Conservation (phyloP, 2,888 invertebrate species). For the Amorpha juglandis region DNA sequence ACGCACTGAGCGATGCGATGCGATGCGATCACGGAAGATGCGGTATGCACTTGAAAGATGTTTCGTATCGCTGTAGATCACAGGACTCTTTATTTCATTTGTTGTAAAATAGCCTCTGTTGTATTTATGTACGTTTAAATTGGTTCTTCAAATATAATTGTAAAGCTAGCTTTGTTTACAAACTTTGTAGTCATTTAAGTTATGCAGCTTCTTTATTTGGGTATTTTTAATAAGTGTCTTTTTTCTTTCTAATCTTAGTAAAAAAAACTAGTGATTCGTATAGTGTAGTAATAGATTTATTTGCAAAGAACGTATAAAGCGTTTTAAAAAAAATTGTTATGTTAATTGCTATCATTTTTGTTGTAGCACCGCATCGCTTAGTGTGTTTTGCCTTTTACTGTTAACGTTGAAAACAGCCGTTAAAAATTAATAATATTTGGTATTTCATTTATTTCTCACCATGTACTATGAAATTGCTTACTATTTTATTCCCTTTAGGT, state of each 20-base stretch:
- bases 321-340: neutral
- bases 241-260: too few species aligned
- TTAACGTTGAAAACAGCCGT: neutral
- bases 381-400: neutral
- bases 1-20: constrained; percentile 11
- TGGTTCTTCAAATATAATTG: too few species aligned
- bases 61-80: neutral
- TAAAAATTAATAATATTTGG: neutral
- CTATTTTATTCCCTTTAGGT: neutral
- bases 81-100: neutral
- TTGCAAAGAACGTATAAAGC: neutral
- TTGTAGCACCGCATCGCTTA: constrained; percentile 13
- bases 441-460: too few species aligned
- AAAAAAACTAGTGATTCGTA: neutral
- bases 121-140: too few species aligned
- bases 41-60: neutral
- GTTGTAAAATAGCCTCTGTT: neutral
- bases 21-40: neutral
- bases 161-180: too few species aligned
- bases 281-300: neutral
- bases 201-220: too few species aligned
- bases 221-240: too few species aligned
- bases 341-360: neutral
- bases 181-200: too few species aligned
- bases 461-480: neutral